These are phyloP conservation scores for Eueides isabella DNA, from an alignment of 1,140 invertebrate genomes.

Conservation along the genomic window DNA sequence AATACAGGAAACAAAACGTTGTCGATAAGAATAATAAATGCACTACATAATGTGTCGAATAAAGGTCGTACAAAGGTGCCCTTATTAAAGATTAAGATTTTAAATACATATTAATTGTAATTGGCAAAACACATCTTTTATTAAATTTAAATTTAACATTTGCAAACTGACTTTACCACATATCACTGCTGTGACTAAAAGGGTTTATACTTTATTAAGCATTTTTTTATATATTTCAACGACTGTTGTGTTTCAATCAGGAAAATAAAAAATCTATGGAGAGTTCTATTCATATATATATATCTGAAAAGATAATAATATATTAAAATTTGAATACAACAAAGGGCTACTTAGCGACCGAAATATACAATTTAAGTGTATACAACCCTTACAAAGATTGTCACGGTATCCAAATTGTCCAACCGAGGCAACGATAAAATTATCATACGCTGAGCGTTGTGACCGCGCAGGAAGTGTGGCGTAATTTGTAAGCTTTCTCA, in stretches of 20 bases:
- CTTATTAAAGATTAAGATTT: slow-evolving; percentile 50
- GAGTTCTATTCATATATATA: slow-evolving; percentile 36
- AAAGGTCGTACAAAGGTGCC: slow-evolving; percentile 67
- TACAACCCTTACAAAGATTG: slow-evolving; percentile 61
- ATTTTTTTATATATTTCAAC: slow-evolving; percentile 34
- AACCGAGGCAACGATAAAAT: slow-evolving; percentile 75
- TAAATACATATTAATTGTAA: slow-evolving; percentile 24
- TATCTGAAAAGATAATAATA: slow-evolving; percentile 25
- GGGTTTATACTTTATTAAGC: slow-evolving; percentile 15
- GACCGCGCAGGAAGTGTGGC: slow-evolving; percentile 74
- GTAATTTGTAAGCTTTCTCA: slow-evolving; percentile 82
- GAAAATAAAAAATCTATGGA: slow-evolving; percentile 28
- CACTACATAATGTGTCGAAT: slow-evolving; percentile 51
- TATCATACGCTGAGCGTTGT: slow-evolving; percentile 72
- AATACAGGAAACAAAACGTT: slow-evolving; percentile 65
- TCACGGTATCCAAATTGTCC: slow-evolving; percentile 69
- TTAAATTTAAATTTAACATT: too few relatives aligned
- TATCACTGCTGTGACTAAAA: too few relatives aligned
- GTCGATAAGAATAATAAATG: slow-evolving; percentile 70
- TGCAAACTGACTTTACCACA: background rate
- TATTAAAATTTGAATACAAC: slow-evolving; percentile 37
- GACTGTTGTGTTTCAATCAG: slow-evolving; percentile 31
- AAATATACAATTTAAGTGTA: slow-evolving; percentile 39
- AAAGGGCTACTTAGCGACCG: slow-evolving; percentile 35
- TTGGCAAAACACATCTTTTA: background rate